These are phyloP conservation scores for Choloepus hoffmanni DNA, from an alignment of 2,113 vertebrate species.

Conservation along the genomic window DNA sequence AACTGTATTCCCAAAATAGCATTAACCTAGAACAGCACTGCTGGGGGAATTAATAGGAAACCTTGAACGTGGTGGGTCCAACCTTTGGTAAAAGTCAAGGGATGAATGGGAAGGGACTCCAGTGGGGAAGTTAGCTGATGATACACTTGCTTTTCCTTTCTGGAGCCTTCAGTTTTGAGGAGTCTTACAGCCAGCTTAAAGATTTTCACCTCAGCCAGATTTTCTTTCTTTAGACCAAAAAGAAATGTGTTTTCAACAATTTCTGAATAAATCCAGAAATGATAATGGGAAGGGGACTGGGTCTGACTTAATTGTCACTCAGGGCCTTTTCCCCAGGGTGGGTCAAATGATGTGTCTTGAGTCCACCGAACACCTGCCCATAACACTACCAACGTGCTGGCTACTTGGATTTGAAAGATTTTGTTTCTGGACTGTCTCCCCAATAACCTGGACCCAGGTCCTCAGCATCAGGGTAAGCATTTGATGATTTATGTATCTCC, in stretches of 20 bases:
- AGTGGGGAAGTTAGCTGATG: not conserved
- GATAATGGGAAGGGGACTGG: not conserved
- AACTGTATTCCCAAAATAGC: conserved; percentile 65
- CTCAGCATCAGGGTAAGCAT: not conserved
- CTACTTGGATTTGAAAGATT: fast-evolving
- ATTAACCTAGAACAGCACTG: conserved; percentile 66
- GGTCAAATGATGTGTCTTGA: not conserved
- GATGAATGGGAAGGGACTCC: not conserved
- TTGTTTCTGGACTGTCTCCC: not conserved
- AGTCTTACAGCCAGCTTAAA: not conserved
- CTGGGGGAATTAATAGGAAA: conserved; percentile 2
- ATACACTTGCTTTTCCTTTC: not conserved
- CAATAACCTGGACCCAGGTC: not conserved
- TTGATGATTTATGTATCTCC: not conserved
- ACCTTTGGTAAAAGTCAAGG: conserved; percentile 25
- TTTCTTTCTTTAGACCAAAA: conserved; percentile 60
- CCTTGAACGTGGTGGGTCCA: conserved; percentile 3
- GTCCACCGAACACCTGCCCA: not conserved
- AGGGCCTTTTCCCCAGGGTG: not conserved
- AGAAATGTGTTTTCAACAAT: conserved; percentile 33
- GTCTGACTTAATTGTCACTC: not conserved
- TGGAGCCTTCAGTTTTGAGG: not conserved
- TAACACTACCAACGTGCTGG: fast-evolving
- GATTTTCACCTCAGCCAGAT: conserved; percentile 46
- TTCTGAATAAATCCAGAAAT: conserved; percentile 52